Conservation (phyloP, 1,140 invertebrate species). For the Anoplophora glabripennis region DNA sequence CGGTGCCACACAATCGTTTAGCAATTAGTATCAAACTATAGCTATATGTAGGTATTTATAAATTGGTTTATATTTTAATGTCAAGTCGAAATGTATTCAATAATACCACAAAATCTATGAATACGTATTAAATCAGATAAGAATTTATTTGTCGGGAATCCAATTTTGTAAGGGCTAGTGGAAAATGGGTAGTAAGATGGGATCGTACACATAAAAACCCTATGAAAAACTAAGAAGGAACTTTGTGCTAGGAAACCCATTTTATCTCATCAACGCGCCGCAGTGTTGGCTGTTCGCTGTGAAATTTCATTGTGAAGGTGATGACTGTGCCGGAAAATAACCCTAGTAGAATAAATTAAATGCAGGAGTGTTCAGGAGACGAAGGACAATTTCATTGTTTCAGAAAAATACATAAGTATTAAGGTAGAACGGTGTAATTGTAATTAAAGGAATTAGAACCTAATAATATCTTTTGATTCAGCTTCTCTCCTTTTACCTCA, state of each 20-base stretch:
- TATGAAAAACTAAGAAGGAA: conserved; percentile 21
- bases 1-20: background rate
- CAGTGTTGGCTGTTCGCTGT: conserved; percentile 11
- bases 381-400: no score
- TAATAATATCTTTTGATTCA: no score
- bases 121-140: conserved; percentile 21
- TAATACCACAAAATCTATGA: conserved; percentile 3
- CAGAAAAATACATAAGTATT: no score
- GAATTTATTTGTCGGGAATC: conserved; percentile 18
- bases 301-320: conserved; percentile 20
- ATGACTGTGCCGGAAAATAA: background rate
- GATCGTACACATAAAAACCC: conserved; percentile 10
- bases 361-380: no score
- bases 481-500: no score
- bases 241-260: conserved; percentile 20
- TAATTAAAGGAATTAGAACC: no score
- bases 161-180: conserved; percentile 8
- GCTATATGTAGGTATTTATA: conserved; percentile 1
- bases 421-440: no score
- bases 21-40: background rate
- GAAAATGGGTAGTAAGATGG: conserved; percentile 14
- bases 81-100: conserved; percentile 14
- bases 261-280: conserved; percentile 24
- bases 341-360: no score
- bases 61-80: conserved; percentile 2